Evolutionary conservation across 2,888 invertebrate species (phyloP).

Genomic region (Rhodophaea formosa): DNA sequence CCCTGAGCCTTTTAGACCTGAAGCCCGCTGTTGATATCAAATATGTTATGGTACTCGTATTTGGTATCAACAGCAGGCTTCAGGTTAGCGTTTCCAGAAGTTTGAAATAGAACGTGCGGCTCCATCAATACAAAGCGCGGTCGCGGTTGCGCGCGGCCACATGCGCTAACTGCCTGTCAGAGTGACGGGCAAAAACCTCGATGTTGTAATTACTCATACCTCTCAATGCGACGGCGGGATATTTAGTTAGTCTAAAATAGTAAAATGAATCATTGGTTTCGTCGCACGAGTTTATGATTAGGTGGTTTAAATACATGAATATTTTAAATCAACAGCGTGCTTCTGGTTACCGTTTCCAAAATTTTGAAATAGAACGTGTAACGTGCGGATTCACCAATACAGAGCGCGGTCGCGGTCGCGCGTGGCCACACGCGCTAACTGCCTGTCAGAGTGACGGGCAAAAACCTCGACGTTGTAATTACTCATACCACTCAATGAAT

Average conservation of each 20-base stretch:
- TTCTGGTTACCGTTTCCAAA: too few relatives aligned
- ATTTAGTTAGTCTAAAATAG: not conserved
- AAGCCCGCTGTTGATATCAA: too few relatives aligned
- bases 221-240: conserved; percentile 8
- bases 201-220: conserved; percentile 15
- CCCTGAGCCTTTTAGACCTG: too few relatives aligned
- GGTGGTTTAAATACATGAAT: too few relatives aligned
- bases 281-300: too few relatives aligned
- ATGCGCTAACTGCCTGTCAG: conserved; percentile 5
- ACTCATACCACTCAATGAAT: conserved; percentile 19
- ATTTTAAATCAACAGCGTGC: too few relatives aligned
- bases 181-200: conserved; percentile 7
- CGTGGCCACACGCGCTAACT: conserved; percentile 3
- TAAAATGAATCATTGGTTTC: not conserved
- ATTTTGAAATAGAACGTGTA: too few relatives aligned
- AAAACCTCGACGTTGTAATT: conserved; percentile 4
- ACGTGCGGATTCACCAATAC: too few relatives aligned
- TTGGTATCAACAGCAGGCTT: too few relatives aligned
- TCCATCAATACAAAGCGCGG: not conserved
- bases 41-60: too few relatives aligned
- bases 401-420: not conserved
- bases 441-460: conserved; percentile 9
- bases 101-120: too few relatives aligned
- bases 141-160: conserved; percentile 3
- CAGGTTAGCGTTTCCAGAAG: too few relatives aligned